Evolutionary conservation across 2,113 vertebrate genomes (phyloP).

Genomic region (Bungarus multicinctus): DNA sequence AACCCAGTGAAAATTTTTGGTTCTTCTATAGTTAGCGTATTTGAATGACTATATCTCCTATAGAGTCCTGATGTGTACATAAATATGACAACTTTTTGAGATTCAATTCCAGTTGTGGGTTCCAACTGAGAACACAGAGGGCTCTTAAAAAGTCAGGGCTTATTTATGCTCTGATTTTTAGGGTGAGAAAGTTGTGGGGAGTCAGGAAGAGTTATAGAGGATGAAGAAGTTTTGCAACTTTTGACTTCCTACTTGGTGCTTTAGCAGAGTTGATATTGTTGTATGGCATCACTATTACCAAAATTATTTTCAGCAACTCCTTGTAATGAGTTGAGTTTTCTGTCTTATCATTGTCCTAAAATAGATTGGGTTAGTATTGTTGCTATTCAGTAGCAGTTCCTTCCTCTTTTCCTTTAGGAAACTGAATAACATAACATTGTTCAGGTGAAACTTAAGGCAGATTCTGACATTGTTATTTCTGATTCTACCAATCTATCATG

Average conservation of each 20-base stretch:
- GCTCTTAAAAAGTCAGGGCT: not conserved
- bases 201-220: not conserved
- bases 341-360: not conserved
- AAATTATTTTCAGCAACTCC: not conserved
- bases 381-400: not conserved
- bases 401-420: not conserved
- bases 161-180: not conserved
- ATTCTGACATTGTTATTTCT: not conserved
- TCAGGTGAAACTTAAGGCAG: not conserved
- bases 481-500: not conserved
- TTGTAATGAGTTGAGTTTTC: not conserved
- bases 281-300: not conserved
- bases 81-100: not conserved
- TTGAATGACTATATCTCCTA: not conserved
- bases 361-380: not conserved
- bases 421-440: not conserved
- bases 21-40: not conserved
- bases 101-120: not conserved
- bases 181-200: not conserved
- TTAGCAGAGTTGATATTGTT: not conserved
- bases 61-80: not conserved
- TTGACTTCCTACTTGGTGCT: not conserved
- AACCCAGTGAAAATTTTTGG: not conserved
- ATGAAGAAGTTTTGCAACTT: not conserved
- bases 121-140: not conserved